Conservation (phyloP, 1,140 invertebrate species). For the Arctopsyche grandis region DNA sequence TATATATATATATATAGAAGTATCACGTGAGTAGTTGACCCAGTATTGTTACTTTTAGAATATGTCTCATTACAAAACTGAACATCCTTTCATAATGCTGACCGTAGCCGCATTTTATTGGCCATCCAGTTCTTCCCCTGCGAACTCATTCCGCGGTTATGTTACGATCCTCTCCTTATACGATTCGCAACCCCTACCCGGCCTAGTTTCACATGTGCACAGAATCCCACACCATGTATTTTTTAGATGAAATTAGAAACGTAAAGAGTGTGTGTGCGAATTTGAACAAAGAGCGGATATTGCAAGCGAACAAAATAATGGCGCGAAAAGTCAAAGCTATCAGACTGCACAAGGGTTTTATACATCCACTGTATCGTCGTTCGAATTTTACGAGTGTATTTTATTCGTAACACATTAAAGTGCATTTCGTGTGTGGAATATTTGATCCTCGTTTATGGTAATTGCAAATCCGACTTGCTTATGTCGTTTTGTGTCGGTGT, state of each 20-base stretch:
- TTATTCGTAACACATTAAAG: not conserved
- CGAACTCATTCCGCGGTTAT: not conserved
- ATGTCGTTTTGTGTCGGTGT: not conserved
- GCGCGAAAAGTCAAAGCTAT: not conserved
- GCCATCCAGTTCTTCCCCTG: conserved; percentile 9
- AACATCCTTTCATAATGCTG: conserved; percentile 28
- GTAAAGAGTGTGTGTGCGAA: too few species aligned
- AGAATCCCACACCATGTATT: too few species aligned
- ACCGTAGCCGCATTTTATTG: conserved; percentile 30
- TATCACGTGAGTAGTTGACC: not conserved
- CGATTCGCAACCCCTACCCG: not conserved
- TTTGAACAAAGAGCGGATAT: not conserved
- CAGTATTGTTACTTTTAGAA: not conserved
- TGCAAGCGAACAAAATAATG: not conserved
- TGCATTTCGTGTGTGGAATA: not conserved
- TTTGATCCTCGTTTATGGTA: not conserved
- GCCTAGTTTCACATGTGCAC: not conserved
- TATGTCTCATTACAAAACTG: conserved; percentile 25
- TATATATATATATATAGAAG: not conserved
- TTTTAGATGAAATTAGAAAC: too few species aligned
- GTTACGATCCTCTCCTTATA: not conserved
- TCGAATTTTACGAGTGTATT: not conserved
- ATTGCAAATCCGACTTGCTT: not conserved
- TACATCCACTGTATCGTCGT: too few species aligned
- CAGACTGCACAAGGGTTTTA: too few species aligned